Conservation (phyloP, 2,888 invertebrate genomes). For the Hipparchia semele region DNA sequence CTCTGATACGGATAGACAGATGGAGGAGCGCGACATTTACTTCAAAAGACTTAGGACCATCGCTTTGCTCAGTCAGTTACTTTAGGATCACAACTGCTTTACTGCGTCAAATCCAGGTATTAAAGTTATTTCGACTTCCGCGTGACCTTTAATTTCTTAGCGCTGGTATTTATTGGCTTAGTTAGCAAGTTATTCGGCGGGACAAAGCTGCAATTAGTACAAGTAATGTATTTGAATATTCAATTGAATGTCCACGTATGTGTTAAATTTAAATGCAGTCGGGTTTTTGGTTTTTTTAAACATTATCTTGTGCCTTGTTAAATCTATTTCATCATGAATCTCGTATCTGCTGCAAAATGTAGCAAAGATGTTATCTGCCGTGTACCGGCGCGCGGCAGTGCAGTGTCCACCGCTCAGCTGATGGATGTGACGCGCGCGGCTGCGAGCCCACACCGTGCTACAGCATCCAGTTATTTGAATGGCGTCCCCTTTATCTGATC, state of each 20-base stretch:
- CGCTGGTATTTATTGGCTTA: background rate
- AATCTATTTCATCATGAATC: too few species aligned
- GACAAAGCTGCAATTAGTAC: background rate
- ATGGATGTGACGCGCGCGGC: background rate
- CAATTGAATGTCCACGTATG: background rate
- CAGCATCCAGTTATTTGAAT: constrained; percentile 3
- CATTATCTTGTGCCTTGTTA: too few species aligned
- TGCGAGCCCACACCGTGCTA: background rate
- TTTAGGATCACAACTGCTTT: too few species aligned
- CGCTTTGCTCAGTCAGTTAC: too few species aligned
- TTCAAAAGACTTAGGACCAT: too few species aligned
- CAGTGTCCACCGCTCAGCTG: background rate
- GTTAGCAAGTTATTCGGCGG: background rate
- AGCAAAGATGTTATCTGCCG: background rate
- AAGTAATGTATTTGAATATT: background rate
- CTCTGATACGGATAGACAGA: too few species aligned
- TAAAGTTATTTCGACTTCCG: background rate
- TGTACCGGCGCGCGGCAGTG: background rate
- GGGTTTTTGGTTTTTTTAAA: too few species aligned
- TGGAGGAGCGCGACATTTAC: too few species aligned
- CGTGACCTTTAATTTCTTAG: background rate
- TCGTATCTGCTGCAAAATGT: too few species aligned
- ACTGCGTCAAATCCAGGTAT: too few species aligned
- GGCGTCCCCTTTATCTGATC: constrained; percentile 21
- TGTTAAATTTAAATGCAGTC: too few species aligned